phyloP scores from a whole-genome alignment of 2,797 vertebrate genomes.

The Mormyrus proboscirostris region DNA sequence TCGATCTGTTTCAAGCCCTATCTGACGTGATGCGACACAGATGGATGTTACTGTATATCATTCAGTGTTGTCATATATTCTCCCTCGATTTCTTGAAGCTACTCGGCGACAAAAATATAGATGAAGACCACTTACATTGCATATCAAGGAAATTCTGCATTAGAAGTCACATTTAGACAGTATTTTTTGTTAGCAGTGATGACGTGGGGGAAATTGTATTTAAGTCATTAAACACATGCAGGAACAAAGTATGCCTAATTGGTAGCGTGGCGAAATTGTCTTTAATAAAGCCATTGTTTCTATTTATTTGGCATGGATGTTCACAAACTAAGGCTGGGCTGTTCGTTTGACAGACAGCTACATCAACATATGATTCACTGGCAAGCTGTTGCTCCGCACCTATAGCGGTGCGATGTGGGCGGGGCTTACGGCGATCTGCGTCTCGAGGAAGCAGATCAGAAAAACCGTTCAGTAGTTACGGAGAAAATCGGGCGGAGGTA shows the following conservation, averaged over 20 bases:
- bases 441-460: not conserved
- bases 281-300: not conserved
- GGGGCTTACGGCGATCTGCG: conserved; percentile 22
- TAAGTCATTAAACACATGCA: not conserved
- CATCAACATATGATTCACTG: conserved; percentile 25
- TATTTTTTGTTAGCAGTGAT: not conserved
- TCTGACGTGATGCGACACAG: not conserved
- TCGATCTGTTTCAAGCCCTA: not conserved
- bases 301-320: not conserved
- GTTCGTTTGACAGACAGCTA: conserved; percentile 24
- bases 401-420: conserved; percentile 39
- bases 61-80: not conserved
- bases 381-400: conserved; percentile 1
- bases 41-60: not conserved
- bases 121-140: not conserved
- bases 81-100: not conserved
- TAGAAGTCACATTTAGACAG: not conserved
- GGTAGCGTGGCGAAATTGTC: not conserved
- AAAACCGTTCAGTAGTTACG: not conserved
- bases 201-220: not conserved
- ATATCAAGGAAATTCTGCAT: not conserved
- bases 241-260: not conserved
- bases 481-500: not conserved
- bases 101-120: not conserved
- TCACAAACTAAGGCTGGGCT: not conserved